Evolutionary conservation across 2,113 vertebrate genomes (phyloP).

Genomic region (Motacilla tschutschensis): DNA sequence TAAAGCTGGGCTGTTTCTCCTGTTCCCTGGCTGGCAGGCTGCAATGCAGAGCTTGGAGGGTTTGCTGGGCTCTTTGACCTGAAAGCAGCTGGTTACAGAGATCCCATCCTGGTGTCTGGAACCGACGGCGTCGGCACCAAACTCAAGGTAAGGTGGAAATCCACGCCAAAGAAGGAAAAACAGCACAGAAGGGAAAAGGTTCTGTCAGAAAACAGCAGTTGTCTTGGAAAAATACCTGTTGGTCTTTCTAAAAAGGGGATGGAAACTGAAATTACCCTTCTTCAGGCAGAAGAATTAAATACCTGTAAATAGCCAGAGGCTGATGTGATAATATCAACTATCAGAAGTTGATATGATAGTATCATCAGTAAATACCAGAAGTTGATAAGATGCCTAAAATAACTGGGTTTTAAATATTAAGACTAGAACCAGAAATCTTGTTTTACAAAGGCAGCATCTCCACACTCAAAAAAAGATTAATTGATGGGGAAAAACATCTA

Average conservation of each 20-base stretch:
- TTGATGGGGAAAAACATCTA: not conserved
- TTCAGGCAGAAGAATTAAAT: not conserved
- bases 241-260: not conserved
- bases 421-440: not conserved
- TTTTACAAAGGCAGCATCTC: not conserved
- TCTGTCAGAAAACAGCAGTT: not conserved
- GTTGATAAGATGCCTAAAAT: not conserved
- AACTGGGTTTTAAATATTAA: not conserved
- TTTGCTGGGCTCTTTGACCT: conserved; percentile 95
- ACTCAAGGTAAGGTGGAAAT: conserved; percentile 83
- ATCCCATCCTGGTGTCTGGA: conserved; percentile 92
- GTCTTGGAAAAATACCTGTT: not conserved
- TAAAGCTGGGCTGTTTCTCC: not conserved
- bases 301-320: not conserved
- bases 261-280: not conserved
- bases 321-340: not conserved
- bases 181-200: not conserved
- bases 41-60: conserved; percentile 89
- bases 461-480: not conserved
- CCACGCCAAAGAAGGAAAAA: not conserved
- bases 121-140: conserved; percentile 97
- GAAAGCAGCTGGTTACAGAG: conserved; percentile 89
- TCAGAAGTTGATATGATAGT: not conserved
- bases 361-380: not conserved
- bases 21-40: conserved; percentile 74